phyloP scores from a whole-genome alignment of 2,113 vertebrate genomes.

The Varanus komodoensis region DNA sequence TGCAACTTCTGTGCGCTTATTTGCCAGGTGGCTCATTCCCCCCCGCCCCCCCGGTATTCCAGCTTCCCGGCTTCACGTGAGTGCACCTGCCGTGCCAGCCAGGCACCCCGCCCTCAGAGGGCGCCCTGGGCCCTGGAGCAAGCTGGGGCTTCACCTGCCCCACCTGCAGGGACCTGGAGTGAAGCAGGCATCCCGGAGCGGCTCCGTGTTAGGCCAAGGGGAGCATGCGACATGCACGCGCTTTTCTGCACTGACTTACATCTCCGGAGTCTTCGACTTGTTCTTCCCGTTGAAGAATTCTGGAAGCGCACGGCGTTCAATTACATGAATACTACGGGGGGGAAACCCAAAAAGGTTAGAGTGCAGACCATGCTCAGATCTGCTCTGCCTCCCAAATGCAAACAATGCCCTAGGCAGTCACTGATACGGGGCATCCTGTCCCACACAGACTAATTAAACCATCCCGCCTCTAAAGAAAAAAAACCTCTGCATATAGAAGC shows the following conservation, averaged over 20 bases:
- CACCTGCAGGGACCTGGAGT: neutral
- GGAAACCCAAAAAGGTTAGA: neutral
- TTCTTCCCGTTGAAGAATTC: slow-evolving; percentile 98
- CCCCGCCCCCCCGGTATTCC: too few species aligned
- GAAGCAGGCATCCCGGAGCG: neutral
- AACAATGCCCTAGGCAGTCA: neutral
- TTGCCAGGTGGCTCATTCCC: too few species aligned
- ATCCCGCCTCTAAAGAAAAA: neutral
- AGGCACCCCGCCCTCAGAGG: too few species aligned
- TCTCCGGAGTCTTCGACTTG: slow-evolving; percentile 98
- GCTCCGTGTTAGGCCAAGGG: too few species aligned
- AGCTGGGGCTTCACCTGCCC: neutral
- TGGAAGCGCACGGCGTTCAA: slow-evolving; percentile 91
- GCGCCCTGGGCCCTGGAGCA: neutral
- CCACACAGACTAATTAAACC: neutral
- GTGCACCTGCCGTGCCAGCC: neutral
- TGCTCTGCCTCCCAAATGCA: neutral
- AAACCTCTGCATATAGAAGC: neutral
- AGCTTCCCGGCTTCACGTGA: neutral
- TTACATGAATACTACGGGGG: slow-evolving; percentile 89
- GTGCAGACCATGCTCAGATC: fast-evolving
- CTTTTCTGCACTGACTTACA: slow-evolving; percentile 79
- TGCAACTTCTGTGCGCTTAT: too few species aligned
- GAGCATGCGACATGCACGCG: fast-evolving
- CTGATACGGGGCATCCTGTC: neutral